Base-by-base conservation (phyloP, 2,888 invertebrate species). In the Athetis lepigone region DNA sequence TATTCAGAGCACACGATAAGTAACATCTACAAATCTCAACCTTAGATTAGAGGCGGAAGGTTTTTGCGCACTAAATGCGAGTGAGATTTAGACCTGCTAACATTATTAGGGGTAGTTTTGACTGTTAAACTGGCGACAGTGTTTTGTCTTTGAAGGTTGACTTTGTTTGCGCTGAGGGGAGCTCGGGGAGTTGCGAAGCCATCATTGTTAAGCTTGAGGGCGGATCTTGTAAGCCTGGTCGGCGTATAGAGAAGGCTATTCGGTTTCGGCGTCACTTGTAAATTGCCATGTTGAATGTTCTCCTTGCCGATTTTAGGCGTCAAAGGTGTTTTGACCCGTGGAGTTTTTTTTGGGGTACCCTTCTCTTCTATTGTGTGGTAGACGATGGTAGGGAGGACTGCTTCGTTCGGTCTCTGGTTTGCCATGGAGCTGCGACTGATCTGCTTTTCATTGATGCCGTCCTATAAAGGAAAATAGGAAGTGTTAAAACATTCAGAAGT, bases 381-480 rank as follows among this genome's bases (percentile, higher is more conserved):
- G 2, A 87, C 77, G 27, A 87, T 84, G 18, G 74, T 79, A 37
- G 84, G 87, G 16, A 79, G 43, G 8, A 58, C 29, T 16, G 11
- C 27, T 66, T 84, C 88, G 25, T 75, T 83, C 36, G 67, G 83
- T 77, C 78, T 92, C 7, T 67, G 82, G 43, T 52, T 90, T 40
- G 84, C 90, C 86, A 96, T 87, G 0, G 96, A 96, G 70, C 96
- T 96, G 64, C 96, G 94, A 25, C 95, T 85, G 69, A 95, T 94
- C 51, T 93, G 90, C 36, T 94, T 92, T 36, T 95, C 91, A 56
- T 94, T 91, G 46, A 96, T 91, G 65, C 92, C 88, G 37, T 96
- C 95, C 92, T 96, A 92, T 16, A 92, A 37, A 39, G 5, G 16
- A 18, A 42, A 29, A 23, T 19, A 18, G 13, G 29, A 27, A 19